Conservation (phyloP, 2,113 vertebrate genomes). For the Hydropotes inermis region DNA sequence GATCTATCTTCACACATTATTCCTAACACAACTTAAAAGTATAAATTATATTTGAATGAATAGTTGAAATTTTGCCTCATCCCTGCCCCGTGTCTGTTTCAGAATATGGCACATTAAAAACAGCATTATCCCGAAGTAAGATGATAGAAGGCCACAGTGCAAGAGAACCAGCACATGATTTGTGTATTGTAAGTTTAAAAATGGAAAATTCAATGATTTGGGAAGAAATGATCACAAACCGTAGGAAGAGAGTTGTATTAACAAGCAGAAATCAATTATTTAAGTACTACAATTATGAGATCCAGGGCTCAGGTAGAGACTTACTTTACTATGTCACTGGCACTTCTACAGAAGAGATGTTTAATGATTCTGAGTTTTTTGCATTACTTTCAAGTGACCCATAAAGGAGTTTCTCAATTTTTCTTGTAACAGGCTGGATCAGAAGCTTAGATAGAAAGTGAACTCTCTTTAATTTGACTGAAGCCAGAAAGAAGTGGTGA, state of each 20-base stretch:
- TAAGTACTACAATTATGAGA: neutral
- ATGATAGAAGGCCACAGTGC: neutral
- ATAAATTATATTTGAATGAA: neutral
- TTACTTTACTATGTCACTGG: neutral
- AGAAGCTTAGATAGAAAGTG: neutral
- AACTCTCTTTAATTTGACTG: conserved; percentile 23
- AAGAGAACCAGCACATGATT: neutral
- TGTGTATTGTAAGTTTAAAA: neutral
- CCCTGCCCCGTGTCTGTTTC: neutral
- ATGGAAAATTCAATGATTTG: fast-evolving
- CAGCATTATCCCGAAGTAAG: neutral
- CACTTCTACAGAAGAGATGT: neutral
- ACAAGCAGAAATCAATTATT: neutral
- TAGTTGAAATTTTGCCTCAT: neutral
- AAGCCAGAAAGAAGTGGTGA: neutral
- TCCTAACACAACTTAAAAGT: neutral
- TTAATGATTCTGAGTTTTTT: neutral
- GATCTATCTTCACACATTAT: neutral
- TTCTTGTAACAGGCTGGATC: neutral
- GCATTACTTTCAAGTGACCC: neutral
- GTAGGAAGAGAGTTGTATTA: neutral
- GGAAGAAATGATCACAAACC: neutral
- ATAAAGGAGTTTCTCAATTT: conserved; percentile 23
- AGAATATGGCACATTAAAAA: neutral
- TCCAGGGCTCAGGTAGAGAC: neutral